A percentile compares a stretch with the other conserved stretches of the same genome.
These are phyloP conservation scores for Xestobium rufovillosum DNA, from an alignment of 2,888 invertebrate genomes.

Conservation along the genomic window DNA sequence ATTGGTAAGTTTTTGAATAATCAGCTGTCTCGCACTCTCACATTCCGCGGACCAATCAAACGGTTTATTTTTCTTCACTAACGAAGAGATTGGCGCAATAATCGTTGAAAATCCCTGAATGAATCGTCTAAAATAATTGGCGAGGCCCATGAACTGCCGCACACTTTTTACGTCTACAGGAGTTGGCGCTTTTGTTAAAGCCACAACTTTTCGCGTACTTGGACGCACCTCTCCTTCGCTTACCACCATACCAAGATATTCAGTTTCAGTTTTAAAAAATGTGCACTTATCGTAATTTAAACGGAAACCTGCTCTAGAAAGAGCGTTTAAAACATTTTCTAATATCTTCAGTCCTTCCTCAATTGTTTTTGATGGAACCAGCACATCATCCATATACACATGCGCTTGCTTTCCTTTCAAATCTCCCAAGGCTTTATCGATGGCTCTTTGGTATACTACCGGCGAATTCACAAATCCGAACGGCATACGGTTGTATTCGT, in stretches of 20 bases:
- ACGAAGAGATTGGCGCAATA: too few species aligned
- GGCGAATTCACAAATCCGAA: conserved; percentile 22
- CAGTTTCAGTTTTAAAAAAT: conserved; percentile 20
- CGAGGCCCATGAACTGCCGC: conserved; percentile 20
- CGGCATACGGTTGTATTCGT: conserved; percentile 21
- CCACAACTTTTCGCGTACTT: conserved; percentile 20
- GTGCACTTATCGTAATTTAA: too few species aligned
- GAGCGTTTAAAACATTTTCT: conserved; percentile 19
- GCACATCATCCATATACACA: too few species aligned
- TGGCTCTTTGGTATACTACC: conserved; percentile 19
- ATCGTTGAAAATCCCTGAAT: too few species aligned
- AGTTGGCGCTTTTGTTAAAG: conserved; percentile 15
- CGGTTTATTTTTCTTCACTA: conserved; percentile 18
- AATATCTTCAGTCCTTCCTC: conserved; percentile 19
- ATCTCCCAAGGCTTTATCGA: conserved; percentile 20
- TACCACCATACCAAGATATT: conserved; percentile 23
- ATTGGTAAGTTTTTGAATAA: too few species aligned
- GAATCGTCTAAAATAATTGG: conserved; percentile 18
- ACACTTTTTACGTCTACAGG: conserved; percentile 22
- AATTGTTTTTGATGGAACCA: conserved; percentile 19
- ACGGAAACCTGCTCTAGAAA: too few species aligned
- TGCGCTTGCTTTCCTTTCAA: conserved; percentile 19
- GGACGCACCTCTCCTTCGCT: conserved; percentile 17
- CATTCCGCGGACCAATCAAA: conserved; percentile 18
- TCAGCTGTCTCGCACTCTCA: conserved; percentile 15